Percentiles rank a stretch among this genome's conserved stretches.
phyloP scores from a whole-genome alignment of 2,888 invertebrate species.

The Adelphocoris suturalis region DNA sequence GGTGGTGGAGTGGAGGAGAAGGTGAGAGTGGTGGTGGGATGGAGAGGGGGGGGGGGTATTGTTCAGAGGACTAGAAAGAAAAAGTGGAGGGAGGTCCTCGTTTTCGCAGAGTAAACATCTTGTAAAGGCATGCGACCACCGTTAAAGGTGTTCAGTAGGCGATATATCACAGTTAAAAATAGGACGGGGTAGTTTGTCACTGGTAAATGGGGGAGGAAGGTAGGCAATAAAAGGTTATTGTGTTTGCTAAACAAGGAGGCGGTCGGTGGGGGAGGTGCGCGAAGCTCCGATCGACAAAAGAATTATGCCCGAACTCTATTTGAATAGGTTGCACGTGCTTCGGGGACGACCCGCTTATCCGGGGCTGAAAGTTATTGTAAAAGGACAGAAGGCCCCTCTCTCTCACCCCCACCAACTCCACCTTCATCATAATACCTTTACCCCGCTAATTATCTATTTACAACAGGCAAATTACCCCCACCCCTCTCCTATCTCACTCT shows the following conservation, averaged over 20 bases:
- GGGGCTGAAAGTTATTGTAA: conserved; percentile 48
- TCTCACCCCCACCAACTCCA: not conserved
- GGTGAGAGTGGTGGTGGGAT: not conserved
- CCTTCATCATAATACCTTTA: conserved; percentile 17
- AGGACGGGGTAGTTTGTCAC: conserved; percentile 65
- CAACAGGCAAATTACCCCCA: conserved; percentile 25
- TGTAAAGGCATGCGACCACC: conserved; percentile 53
- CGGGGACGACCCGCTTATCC: conserved; percentile 45
- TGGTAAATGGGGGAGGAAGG: conserved; percentile 47
- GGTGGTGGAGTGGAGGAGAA: not conserved
- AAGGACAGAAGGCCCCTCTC: not conserved
- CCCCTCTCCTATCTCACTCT: too few species aligned
- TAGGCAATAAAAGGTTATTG: conserved; percentile 60
- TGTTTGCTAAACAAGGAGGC: conserved; percentile 45
- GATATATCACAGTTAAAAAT: conserved; percentile 68
- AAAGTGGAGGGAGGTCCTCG: conserved; percentile 11
- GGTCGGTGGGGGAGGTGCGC: not conserved
- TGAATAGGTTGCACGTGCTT: conserved; percentile 60
- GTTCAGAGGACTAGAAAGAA: conserved; percentile 12
- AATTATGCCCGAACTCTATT: conserved; percentile 58
- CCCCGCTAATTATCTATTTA: conserved; percentile 54
- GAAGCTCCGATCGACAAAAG: conserved; percentile 44
- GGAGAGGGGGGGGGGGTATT: not conserved
- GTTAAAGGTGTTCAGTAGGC: conserved; percentile 60
- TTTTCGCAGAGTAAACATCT: conserved; percentile 47